Percentiles rank a stretch among this genome's conserved stretches.
These are phyloP conservation scores for Xiphophorus hellerii DNA, from an alignment of 2,113 vertebrate species.

Conservation along the genomic window DNA sequence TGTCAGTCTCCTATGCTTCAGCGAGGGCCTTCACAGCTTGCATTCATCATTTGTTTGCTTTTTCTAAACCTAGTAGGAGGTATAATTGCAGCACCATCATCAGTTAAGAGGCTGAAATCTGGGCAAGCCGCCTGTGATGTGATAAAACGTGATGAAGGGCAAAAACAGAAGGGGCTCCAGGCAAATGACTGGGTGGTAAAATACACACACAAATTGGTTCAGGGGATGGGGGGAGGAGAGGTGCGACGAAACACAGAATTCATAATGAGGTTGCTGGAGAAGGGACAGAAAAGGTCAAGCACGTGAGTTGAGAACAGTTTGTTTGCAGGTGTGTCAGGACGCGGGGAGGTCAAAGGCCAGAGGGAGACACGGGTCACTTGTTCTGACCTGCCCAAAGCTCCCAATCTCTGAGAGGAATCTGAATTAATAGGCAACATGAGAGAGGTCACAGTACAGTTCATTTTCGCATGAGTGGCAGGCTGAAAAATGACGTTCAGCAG, in stretches of 20 bases:
- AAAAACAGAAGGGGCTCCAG: constrained; percentile 14
- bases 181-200: constrained; percentile 22
- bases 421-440: constrained; percentile 38
- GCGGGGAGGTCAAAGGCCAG: constrained; percentile 26
- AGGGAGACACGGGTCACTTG: constrained; percentile 37
- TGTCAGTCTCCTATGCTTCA: not conserved
- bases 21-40: not conserved
- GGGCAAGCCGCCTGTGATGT: constrained; percentile 19
- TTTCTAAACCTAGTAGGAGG: constrained; percentile 39
- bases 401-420: constrained; percentile 29
- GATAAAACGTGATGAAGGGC: constrained; percentile 43
- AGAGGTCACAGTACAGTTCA: constrained; percentile 17
- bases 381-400: constrained; percentile 32
- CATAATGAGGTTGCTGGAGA: not conserved
- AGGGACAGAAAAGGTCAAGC: not conserved
- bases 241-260: not conserved
- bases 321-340: constrained; percentile 37
- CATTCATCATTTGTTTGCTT: constrained; percentile 44
- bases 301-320: constrained; percentile 2
- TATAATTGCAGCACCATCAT: constrained; percentile 28
- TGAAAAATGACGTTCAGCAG: not conserved
- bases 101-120: constrained; percentile 30
- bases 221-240: not conserved
- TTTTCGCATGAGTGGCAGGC: constrained; percentile 12
- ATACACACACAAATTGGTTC: constrained; percentile 14